Evolutionary conservation across 2,888 invertebrate species (phyloP).

Genomic region (Sericinus montela): DNA sequence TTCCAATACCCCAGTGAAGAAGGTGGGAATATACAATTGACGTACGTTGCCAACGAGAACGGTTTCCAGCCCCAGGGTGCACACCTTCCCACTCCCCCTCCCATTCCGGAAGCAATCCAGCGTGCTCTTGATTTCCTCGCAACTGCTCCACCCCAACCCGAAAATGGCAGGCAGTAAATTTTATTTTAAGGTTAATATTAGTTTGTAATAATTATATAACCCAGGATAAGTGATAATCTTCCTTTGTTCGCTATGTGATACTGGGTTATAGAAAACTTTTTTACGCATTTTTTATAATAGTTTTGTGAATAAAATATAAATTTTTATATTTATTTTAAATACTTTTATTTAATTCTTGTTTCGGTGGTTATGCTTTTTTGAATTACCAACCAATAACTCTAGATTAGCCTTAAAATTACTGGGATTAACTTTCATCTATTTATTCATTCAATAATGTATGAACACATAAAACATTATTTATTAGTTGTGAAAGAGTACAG

Average conservation of each 20-base stretch:
- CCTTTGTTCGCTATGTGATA: conserved; percentile 26
- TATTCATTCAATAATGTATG: no score
- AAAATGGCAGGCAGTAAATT: conserved; percentile 21
- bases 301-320: conserved; percentile 25
- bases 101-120: conserved; percentile 84
- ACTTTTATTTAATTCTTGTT: conserved; percentile 5
- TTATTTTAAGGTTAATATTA: not conserved
- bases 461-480: no score
- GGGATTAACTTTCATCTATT: no score
- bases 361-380: not conserved
- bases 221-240: conserved; percentile 10
- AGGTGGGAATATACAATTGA: conserved; percentile 77
- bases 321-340: conserved; percentile 27
- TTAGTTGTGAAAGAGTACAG: no score
- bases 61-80: conserved; percentile 83
- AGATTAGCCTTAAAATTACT: no score
- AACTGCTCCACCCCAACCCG: conserved; percentile 78
- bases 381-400: no score
- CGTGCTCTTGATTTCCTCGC: conserved; percentile 83
- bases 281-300: conserved; percentile 20
- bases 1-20: conserved; percentile 82
- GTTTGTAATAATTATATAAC: not conserved
- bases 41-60: conserved; percentile 84
- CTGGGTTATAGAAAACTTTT: conserved; percentile 18
- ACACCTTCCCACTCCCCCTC: conserved; percentile 82